Percentiles rank a stretch among this genome's conserved stretches.
Conservation (phyloP, 2,797 vertebrate species). For the Myotis findleyi region DNA sequence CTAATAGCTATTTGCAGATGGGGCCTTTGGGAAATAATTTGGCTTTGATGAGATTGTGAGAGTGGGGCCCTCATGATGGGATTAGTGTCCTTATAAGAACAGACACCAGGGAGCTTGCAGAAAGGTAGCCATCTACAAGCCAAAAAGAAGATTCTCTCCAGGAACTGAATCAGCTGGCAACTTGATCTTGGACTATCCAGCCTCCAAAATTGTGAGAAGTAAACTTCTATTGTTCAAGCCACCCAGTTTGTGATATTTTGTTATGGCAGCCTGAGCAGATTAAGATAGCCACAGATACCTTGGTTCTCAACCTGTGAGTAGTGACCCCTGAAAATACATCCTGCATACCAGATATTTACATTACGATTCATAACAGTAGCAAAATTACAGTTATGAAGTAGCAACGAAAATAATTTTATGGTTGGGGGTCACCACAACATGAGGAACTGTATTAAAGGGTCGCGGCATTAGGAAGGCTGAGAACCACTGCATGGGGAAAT, state of each 20-base stretch:
- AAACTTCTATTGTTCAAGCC: background rate
- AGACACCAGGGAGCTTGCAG: background rate
- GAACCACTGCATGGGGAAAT: background rate
- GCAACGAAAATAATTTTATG: no score
- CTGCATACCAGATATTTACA: no score
- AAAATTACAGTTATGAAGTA: no score
- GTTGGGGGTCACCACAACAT: no score
- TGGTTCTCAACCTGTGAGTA: no score
- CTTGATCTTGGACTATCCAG: background rate
- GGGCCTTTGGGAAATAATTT: background rate
- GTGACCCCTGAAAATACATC: no score
- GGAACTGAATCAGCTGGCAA: background rate
- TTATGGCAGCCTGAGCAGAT: background rate
- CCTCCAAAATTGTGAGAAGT: background rate
- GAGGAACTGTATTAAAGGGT: no score
- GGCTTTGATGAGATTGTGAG: background rate
- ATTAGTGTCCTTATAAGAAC: background rate
- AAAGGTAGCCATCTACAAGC: background rate
- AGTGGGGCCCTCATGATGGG: background rate
- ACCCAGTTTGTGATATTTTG: background rate
- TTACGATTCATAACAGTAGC: no score
- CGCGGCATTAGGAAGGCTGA: no score
- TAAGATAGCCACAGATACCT: background rate
- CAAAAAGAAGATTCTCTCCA: background rate
- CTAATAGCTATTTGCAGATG: background rate